Evolutionary conservation across 2,113 vertebrate genomes (phyloP), one percentile per base, ranked within the genome.

Genomic region (Passer montanus): DNA sequence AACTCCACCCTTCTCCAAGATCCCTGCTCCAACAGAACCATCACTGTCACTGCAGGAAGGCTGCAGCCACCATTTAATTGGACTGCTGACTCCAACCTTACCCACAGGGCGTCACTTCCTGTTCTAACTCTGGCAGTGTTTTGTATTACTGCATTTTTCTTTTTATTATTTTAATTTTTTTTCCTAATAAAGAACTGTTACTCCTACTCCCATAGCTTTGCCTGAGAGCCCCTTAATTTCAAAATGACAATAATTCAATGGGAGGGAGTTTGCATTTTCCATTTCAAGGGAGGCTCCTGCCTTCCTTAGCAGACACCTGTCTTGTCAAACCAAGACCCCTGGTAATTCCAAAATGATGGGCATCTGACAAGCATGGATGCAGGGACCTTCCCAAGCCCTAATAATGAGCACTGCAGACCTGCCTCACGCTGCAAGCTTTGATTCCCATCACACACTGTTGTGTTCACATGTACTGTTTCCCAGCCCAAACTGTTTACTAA

Each of bases 371-470:
- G 31, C 28, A 37, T 0, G 37, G 74, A 44, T 59, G 26, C 28
- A 49, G 78, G 68, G 33, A 80, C 26, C 20, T 69, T 58, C n/a
- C 46, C 46, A 68, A 69, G 46, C 20, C 46, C 44, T 44, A 27
- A 10, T 4, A 50, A 44, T 0, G 0, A 63, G 31, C 37, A 15
- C 19, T 26, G n/a, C 59, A 63, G 21, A 56, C 7, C 59, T 22
- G 20, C 26, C 60, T 60, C 41, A 39, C 6, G 4, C 62, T 43
- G 39, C n/a, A 49, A 33, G 52, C 53, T 67, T 35, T 11, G 11
- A 35, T 39, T 68, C 30, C 39, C n/a, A 58, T 12, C 37, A 17
- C 0, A 3, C 4, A 31, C 31, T 17, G 17, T 5, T 6, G 1
- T 5, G 17, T 6, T 24, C 47, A 46, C 66, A 55, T 1, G 4